Evolutionary conservation across 2,113 vertebrate genomes (phyloP).

Genomic region (Orthonyx spaldingii): DNA sequence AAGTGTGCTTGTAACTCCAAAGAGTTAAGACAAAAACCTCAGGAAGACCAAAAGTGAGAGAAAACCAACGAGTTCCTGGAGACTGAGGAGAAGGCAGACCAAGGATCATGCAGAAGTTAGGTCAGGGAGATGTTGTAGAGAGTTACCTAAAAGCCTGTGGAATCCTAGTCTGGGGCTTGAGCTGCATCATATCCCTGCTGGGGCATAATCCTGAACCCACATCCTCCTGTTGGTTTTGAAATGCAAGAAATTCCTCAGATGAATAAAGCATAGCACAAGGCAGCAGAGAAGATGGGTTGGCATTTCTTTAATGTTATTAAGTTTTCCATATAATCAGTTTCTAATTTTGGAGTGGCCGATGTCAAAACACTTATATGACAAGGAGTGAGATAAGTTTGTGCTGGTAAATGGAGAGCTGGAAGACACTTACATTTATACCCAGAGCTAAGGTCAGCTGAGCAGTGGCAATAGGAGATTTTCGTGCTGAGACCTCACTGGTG

Average conservation of each 20-base stretch:
- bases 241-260: not conserved
- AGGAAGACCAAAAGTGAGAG: not conserved
- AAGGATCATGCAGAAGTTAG: not conserved
- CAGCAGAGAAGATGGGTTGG: not conserved
- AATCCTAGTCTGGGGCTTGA: not conserved
- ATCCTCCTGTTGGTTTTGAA: not conserved
- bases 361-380: constrained; percentile 22
- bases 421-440: not conserved
- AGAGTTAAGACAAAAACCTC: not conserved
- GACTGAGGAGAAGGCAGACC: not conserved
- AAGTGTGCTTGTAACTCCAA: not conserved
- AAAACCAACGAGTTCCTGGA: not conserved
- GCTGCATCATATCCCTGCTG: not conserved
- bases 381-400: not conserved
- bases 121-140: not conserved
- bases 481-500: not conserved
- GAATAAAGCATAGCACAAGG: not conserved
- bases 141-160: not conserved
- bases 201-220: not conserved
- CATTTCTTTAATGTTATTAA: constrained; percentile 20
- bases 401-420: not conserved
- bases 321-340: constrained; percentile 21
- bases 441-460: not conserved
- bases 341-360: constrained; percentile 45
- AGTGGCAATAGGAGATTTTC: not conserved